Evolutionary conservation across 2,113 vertebrate genomes (phyloP).

Genomic region (Pterocles burchelli): DNA sequence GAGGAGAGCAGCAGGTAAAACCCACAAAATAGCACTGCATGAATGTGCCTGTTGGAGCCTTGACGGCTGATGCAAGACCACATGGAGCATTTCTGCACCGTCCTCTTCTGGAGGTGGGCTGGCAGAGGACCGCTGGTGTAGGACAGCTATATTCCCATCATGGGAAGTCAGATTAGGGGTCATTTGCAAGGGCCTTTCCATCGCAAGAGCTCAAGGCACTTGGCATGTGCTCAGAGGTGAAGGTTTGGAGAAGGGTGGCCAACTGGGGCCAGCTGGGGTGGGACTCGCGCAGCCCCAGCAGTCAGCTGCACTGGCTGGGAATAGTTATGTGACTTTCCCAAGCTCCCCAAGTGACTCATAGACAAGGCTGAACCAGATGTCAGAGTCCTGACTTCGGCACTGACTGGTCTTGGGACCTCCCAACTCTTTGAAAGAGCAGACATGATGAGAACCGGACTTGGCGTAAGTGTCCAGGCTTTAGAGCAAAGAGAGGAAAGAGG

Average conservation of each 20-base stretch:
- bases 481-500: slow-evolving; percentile 35
- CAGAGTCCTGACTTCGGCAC: background rate
- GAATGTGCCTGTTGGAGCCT: background rate
- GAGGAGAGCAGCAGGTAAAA: background rate
- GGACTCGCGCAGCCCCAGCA: rapidly evolving
- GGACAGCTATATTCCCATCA: background rate
- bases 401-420: slow-evolving; percentile 31
- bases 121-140: background rate
- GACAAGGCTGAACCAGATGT: slow-evolving; percentile 33
- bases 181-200: background rate
- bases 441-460: slow-evolving; percentile 5
- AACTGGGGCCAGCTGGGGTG: background rate
- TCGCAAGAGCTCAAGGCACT: background rate
- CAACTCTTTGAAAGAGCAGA: slow-evolving; percentile 31
- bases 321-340: slow-evolving; percentile 29
- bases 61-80: background rate
- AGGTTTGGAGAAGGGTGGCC: background rate
- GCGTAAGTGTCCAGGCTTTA: background rate
- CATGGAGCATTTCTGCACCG: background rate
- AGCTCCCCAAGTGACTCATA: slow-evolving; percentile 19
- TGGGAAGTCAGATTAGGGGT: background rate
- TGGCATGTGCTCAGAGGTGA: background rate
- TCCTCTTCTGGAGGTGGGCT: background rate
- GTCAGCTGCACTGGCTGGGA: background rate
- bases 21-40: background rate